A percentile compares a stretch with the other conserved stretches of the same genome.
Evolutionary conservation across 2,888 invertebrate genomes (phyloP).

Genomic region (Leptinotarsa rubiginosa): DNA sequence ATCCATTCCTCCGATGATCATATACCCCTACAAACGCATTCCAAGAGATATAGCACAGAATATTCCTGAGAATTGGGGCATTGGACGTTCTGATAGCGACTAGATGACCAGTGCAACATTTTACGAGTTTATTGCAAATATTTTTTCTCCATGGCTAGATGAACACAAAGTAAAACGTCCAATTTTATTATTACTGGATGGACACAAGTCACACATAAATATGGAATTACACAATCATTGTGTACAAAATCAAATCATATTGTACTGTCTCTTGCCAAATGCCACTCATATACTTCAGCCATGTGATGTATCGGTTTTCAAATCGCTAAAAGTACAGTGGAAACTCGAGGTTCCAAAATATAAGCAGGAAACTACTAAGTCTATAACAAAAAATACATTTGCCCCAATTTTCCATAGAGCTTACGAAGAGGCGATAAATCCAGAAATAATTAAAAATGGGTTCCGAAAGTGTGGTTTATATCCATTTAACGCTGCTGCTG

Average conservation of each 20-base stretch:
- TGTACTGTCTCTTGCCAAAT: slow-evolving; percentile 3
- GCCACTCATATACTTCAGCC: slow-evolving; percentile 26
- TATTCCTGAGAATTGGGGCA: slow-evolving; percentile 46
- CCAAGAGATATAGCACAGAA: slow-evolving; percentile 45
- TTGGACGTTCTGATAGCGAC: slow-evolving; percentile 48
- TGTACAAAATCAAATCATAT: not conserved
- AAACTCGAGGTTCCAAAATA: not conserved
- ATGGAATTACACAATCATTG: slow-evolving; percentile 20
- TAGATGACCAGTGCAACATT: slow-evolving; percentile 46
- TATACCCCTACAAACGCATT: slow-evolving; percentile 50
- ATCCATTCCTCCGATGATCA: slow-evolving; percentile 48
- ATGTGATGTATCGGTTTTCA: slow-evolving; percentile 9
- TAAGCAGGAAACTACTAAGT: not conserved
- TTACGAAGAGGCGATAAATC: not conserved
- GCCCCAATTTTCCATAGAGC: not conserved
- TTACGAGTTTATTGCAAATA: slow-evolving; percentile 1
- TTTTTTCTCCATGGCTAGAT: slow-evolving; percentile 4
- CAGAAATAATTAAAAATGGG: not conserved
- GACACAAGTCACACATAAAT: slow-evolving; percentile 15
- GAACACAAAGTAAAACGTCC: slow-evolving; percentile 14
- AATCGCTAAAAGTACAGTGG: not conserved
- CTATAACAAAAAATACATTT: not conserved
- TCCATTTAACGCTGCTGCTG: slow-evolving; percentile 3
- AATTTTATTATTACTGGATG: slow-evolving; percentile 19
- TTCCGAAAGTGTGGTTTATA: slow-evolving; percentile 1